phyloP scores from a whole-genome alignment of 53 echinoderm and acorn worm genomes.

The Holothuria scabra region DNA sequence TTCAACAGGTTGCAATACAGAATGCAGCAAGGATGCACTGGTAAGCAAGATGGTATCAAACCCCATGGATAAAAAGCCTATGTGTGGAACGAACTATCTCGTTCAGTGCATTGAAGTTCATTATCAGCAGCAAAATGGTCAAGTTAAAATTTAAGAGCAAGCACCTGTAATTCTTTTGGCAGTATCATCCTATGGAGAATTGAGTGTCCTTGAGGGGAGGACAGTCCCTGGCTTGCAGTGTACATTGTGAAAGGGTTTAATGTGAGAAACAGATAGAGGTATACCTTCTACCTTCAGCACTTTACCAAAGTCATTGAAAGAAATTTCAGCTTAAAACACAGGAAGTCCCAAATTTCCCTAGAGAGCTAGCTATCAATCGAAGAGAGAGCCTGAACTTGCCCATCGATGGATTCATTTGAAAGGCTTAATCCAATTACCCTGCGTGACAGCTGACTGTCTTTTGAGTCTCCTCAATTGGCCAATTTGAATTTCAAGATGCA shows the following conservation, averaged over 20 bases:
- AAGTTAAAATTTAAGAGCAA: too few relatives aligned
- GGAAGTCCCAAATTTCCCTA: conserved; percentile 35
- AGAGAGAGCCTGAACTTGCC: not conserved
- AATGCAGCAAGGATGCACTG: too few relatives aligned
- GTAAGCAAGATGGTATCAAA: too few relatives aligned
- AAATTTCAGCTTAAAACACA: not conserved
- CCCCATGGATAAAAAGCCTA: too few relatives aligned
- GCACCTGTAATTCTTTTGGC: too few relatives aligned
- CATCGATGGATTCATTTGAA: conserved; percentile 33
- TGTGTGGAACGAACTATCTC: too few relatives aligned
- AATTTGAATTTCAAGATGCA: conserved; percentile 41
- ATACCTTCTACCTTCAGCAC: not conserved
- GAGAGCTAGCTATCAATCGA: conserved; percentile 26
- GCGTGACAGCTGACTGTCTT: conserved; percentile 24
- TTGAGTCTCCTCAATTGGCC: conserved; percentile 9
- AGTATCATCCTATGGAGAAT: too few relatives aligned
- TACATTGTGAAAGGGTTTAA: not conserved
- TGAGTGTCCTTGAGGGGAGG: too few relatives aligned
- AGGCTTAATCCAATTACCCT: conserved; percentile 28
- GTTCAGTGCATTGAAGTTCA: too few relatives aligned
- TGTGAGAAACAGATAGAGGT: not conserved
- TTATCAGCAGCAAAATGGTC: too few relatives aligned
- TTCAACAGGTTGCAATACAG: too few relatives aligned
- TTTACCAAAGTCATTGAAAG: conserved; percentile 11
- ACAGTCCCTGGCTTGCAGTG: too few relatives aligned